Conservation (phyloP, 2,888 invertebrate species). For the Hipparchia sbordonii region DNA sequence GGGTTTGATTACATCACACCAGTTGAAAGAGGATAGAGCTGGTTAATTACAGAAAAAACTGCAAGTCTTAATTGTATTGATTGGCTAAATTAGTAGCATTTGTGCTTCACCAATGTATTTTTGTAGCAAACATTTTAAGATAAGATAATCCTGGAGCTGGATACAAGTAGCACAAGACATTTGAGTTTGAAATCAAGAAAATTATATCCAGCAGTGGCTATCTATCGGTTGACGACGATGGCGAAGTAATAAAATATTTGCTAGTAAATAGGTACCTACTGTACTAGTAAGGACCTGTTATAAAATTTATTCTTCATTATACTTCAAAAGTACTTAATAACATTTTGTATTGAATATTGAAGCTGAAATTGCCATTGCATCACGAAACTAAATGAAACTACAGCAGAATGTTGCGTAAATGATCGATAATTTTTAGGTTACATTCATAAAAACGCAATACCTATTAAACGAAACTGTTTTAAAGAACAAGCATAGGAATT, state of each 20-base stretch:
- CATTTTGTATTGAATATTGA: background rate
- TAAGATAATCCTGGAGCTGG: background rate
- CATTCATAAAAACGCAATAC: constrained; percentile 18
- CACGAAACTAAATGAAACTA: constrained; percentile 17
- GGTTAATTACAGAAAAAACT: too few species aligned
- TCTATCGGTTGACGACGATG: background rate
- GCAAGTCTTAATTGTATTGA: too few species aligned
- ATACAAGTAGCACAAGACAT: background rate
- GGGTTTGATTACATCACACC: too few species aligned
- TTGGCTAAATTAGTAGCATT: too few species aligned
- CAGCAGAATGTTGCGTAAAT: constrained; percentile 50
- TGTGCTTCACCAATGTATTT: too few species aligned
- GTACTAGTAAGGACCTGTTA: background rate
- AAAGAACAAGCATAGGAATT: constrained; percentile 1
- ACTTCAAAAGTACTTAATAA: background rate
- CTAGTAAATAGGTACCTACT: too few species aligned
- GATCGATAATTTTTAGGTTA: constrained; percentile 59
- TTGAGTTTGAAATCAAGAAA: background rate
- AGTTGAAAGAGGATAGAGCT: too few species aligned
- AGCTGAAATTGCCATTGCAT: constrained; percentile 13
- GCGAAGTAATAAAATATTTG: too few species aligned
- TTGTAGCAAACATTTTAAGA: too few species aligned
- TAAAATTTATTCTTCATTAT: background rate
- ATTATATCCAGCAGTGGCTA: background rate
- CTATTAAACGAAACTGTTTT: background rate